Evolutionary conservation across 2,797 vertebrate species (phyloP), one percentile per base, ranked within the genome.

Genomic region (Taenioides sp.): DNA sequence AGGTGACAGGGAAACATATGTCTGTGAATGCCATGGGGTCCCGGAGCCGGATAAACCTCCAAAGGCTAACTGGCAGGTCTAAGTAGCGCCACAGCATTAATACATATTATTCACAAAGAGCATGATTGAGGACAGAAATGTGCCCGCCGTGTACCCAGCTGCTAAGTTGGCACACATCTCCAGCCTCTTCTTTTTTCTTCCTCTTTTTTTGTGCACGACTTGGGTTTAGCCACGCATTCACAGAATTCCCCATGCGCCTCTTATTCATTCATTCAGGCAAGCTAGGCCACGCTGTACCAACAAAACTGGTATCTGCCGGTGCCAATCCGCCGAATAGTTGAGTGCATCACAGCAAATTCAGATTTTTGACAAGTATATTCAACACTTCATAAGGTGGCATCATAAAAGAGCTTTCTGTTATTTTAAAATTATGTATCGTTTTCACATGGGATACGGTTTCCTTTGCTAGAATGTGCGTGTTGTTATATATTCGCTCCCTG

Each of bases 51-150:
- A 91, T 92, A 91, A 61, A 92, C 91, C 92, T 94, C 92, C 91
- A 91, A 93, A 92, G 92, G 92, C 91, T 91, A 92, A 92, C 90
- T 92, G 92, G 93, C 93, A 92, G 82, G 87, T 89, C 86, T 86
- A 83, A 91, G 89, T 80, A 84, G 88, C 79, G 78, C 63, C 61
- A 86, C 81, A 87, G 88, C 84, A 86, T 92, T 92, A 91, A 91
- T 92, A 91, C 88, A 90, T 90, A 92, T 92, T 94, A 94, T 94
- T 93, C 91, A 93, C 92, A 93, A 94, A 93, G 93, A 93, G 93
- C 90, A 92, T 92, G 90, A 92, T 88, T 92, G 93, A 93, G 92
- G 90, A 93, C 89, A 90, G 88, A 92, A 91, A 92, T 91, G 88
- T 86, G 85, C 85, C 86, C 82, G 80, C 80, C 87, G 84, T 84